A percentile compares a stretch with the other conserved stretches of the same genome.
phyloP scores from a whole-genome alignment of 2,797 vertebrate genomes.

The Eulemur albifrons region DNA sequence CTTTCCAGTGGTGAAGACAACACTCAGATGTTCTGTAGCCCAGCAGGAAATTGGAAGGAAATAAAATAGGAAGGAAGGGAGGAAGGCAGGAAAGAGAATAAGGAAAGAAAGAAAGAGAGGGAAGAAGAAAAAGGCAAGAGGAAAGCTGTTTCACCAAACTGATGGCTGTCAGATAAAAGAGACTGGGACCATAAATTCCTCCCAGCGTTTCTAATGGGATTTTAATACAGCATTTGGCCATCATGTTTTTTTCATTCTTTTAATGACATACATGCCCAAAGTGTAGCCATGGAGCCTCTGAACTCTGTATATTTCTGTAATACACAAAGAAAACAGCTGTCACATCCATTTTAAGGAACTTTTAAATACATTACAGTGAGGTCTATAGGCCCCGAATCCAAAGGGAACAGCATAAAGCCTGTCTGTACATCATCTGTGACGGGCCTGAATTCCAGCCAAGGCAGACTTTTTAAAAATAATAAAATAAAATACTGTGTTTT shows the following conservation, averaged over 20 bases:
- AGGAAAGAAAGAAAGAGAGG: background rate
- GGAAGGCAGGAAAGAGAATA: rapidly evolving
- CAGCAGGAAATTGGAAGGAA: rapidly evolving
- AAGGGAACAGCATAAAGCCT: slow-evolving; percentile 87
- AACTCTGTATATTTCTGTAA: slow-evolving; percentile 78
- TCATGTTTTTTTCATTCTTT: slow-evolving; percentile 81
- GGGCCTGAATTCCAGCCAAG: slow-evolving; percentile 89
- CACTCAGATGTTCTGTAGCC: background rate
- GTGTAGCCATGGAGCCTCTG: slow-evolving; percentile 65
- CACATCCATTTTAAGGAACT: slow-evolving; percentile 74
- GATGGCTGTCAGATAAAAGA: slow-evolving; percentile 67
- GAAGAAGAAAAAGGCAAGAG: background rate
- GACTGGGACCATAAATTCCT: slow-evolving; percentile 62
- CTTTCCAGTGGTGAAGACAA: slow-evolving; percentile 24
- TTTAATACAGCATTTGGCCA: slow-evolving; percentile 78
- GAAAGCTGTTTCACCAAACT: slow-evolving; percentile 54
- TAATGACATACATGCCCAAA: slow-evolving; percentile 72
- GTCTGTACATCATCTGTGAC: slow-evolving; percentile 90
- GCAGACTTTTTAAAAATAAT: slow-evolving; percentile 84
- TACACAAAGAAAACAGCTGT: slow-evolving; percentile 80
- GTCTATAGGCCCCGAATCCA: slow-evolving; percentile 80
- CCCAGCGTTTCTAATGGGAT: slow-evolving; percentile 73
- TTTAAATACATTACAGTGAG: slow-evolving; percentile 73
- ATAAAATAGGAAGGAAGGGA: rapidly evolving
- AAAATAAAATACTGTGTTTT: slow-evolving; percentile 83